Evolutionary conservation across 1,140 invertebrate genomes (phyloP).

Genomic region (Daktulosphaira vitifoliae): DNA sequence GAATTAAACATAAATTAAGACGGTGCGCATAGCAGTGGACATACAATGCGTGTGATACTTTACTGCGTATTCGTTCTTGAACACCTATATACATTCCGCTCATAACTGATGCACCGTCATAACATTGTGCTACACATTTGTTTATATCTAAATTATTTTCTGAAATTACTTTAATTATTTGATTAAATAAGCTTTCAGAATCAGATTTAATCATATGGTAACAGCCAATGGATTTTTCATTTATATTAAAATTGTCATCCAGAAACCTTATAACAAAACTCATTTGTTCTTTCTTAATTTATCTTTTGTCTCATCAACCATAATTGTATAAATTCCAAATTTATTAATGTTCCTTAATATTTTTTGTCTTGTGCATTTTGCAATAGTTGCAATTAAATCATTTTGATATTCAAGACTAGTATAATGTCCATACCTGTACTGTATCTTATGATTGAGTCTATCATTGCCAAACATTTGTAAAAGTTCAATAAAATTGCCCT

Average conservation of each 20-base stretch:
- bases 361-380: neutral
- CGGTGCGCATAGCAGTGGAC: slow-evolving; percentile 5
- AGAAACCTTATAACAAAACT: neutral
- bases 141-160: slow-evolving; percentile 12
- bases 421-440: neutral
- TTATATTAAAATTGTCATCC: neutral
- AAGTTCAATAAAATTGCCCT: slow-evolving; percentile 1
- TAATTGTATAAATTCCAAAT: neutral
- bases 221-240: neutral
- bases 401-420: slow-evolving; percentile 3
- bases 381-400: neutral
- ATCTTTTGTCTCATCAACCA: slow-evolving; percentile 16
- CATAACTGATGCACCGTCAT: slow-evolving; percentile 3
- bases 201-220: neutral
- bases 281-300: slow-evolving; percentile 5
- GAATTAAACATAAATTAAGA: slow-evolving; percentile 1
- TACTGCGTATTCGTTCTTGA: neutral
- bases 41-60: slow-evolving; percentile 10
- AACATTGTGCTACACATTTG: slow-evolving; percentile 3
- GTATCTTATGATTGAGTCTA: neutral
- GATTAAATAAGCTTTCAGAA: neutral
- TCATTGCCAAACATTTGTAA: neutral
- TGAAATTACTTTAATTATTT: slow-evolving; percentile 1
- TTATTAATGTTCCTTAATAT: neutral
- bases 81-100: neutral